Evolutionary conservation across 2,797 vertebrate species (phyloP), one percentile per base, ranked within the genome.

Genomic region (Meriones psammophilus): DNA sequence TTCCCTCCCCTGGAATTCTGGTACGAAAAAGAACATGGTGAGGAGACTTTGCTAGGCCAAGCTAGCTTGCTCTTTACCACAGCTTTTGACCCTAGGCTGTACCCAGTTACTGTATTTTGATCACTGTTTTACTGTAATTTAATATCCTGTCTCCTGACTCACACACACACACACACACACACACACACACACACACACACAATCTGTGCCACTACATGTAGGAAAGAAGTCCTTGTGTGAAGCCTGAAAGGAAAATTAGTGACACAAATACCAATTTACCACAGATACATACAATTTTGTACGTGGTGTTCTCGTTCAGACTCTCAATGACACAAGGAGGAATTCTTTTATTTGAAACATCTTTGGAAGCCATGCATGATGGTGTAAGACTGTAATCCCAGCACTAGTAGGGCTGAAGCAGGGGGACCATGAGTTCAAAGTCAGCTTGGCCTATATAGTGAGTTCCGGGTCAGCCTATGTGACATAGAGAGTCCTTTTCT

Each of bases 201-300:
- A 77, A 56, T 74, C 74, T 94, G 5, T 74, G 78, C 92, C 60
- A 54, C 30, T 69, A 5, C 91, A 94, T 26, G 39, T 62, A 78
- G 46, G 89, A 94, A 89, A 84, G 54, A 86, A 2, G 14, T 28
- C 54, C 86, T 58, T 89, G 36, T 36, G 85, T 54, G 15, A 92
- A 73, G 18, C 30, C 78, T 62, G 20, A 90, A 89, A 73, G 15
- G 5, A 94, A 97, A 89, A n/a, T 94, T 94, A 89, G 15, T 66
- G 39, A 91, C 77, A 36, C 3, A 77, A 36, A n/a, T 88, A 50
- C 46, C 10, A 69, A n/a, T 95, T 56, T 50, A 58, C 62, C 77
- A 39, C 33, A 64, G 92, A 58, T 56, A 64, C 2, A 12, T 79
- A 46, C 15, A n/a, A 36, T 58, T 88, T 62, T 28, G 62, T 5